Conservation (phyloP, 2,113 vertebrate genomes). For the Dicerorhinus sumatrensis region DNA sequence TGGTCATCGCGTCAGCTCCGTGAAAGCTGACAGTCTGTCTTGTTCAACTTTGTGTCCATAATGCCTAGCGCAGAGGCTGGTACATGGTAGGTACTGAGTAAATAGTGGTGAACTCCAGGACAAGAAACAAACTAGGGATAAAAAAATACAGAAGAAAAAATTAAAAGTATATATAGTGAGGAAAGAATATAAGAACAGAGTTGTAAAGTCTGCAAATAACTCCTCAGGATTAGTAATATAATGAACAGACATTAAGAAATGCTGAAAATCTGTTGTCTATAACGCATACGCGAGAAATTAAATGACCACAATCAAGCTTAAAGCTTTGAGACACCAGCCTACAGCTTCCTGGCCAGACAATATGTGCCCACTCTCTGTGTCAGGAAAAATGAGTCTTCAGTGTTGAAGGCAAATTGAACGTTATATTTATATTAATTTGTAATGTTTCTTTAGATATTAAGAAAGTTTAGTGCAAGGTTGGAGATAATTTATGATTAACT, state of each 20-base stretch:
- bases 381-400: neutral
- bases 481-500: neutral
- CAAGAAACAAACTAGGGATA: neutral
- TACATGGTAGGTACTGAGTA: neutral
- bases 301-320: neutral
- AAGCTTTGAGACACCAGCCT: neutral
- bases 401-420: neutral
- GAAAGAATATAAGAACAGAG: neutral
- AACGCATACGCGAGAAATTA: neutral
- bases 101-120: neutral
- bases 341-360: neutral
- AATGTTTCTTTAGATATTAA: neutral
- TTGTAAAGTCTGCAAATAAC: neutral
- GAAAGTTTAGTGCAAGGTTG: neutral
- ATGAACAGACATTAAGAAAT: neutral
- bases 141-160: neutral
- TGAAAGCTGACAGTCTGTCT: neutral
- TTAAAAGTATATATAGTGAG: neutral
- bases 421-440: neutral
- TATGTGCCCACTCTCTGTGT: neutral
- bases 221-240: neutral
- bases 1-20: no score
- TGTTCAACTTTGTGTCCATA: neutral
- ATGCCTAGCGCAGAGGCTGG: neutral
- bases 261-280: neutral